Base-by-base conservation (phyloP, 2,113 vertebrate species). In the Blennius ocellaris region DNA sequence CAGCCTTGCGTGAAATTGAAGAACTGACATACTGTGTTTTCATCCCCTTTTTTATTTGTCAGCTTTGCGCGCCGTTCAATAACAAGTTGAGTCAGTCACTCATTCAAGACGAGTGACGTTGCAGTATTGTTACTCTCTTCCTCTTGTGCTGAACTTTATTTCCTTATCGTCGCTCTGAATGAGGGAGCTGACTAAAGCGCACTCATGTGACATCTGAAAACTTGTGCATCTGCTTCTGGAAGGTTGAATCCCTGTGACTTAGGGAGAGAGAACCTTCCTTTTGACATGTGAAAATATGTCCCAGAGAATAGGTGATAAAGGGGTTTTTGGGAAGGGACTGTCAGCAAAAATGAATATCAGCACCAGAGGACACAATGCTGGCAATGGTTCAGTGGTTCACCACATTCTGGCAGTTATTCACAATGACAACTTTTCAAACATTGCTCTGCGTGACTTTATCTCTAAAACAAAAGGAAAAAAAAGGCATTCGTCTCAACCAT, bases 1-100 rank as follows among this genome's bases (percentile, higher is more conserved):
- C 88, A 78, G 65, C 69, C 88, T 87, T 76, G 88, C 88, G 50
- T 93, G 93, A 94, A 94, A 94, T 94, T 94, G 92, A 93, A 93
- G 90, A 93, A 92, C 78, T 86, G 89, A 92, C 92, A 90, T 76
- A 80, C 81, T 81, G 80, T 91, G 86, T 92, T 93, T 91, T 86
- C 84, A 62, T 89, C 84, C 82, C 55, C 66, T 65, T 81, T 84
- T 85, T 83, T 84, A 74, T 89, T 88, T 87, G 76, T 86, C 86
- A 88, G 82, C 83, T 90, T 81, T 86, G 61, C 69, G n/a, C 69
- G n/a, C 68, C 80, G 78, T 89, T 89, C 73, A 86, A 73, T 89
- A 83, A 82, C 67, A 84, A 82, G 80, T 83, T 58, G 54, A 82
- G 60, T 75, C 69, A 73, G 57, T 87, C 76, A 69, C 62, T 86